These are phyloP conservation scores for Heliconius himera DNA, from an alignment of 1,140 invertebrate genomes.

Conservation along the genomic window DNA sequence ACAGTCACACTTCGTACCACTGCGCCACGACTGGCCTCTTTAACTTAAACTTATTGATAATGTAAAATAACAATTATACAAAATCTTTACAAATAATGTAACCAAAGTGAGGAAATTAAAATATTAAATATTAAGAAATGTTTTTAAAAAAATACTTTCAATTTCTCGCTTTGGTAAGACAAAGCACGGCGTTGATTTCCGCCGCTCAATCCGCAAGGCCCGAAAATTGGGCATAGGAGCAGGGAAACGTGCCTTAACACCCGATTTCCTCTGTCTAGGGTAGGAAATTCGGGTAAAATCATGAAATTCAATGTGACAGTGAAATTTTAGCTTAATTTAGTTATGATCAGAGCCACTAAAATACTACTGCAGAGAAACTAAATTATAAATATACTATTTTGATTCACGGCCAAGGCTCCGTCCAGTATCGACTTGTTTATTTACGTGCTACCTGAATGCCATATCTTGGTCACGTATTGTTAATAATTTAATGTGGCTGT, in stretches of 20 bases:
- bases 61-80: no score
- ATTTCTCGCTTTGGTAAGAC: background rate
- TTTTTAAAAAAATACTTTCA: background rate
- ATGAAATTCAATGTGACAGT: background rate
- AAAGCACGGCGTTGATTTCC: background rate
- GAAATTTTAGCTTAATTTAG: background rate
- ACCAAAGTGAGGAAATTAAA: no score
- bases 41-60: no score
- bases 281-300: no score
- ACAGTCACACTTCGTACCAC: no score
- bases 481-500: background rate
- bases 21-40: no score
- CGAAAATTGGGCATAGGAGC: background rate
- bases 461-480: background rate
- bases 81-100: no score
- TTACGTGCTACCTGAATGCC: slow-evolving; percentile 16
- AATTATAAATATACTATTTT: slow-evolving; percentile 22
- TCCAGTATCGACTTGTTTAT: slow-evolving; percentile 26
- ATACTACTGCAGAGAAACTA: background rate
- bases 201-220: background rate
- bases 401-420: slow-evolving; percentile 17
- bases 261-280: background rate
- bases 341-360: background rate
- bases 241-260: background rate
- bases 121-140: background rate